Evolutionary conservation across 2,797 vertebrate genomes (phyloP).

Genomic region (Macrochelys suwanniensis): DNA sequence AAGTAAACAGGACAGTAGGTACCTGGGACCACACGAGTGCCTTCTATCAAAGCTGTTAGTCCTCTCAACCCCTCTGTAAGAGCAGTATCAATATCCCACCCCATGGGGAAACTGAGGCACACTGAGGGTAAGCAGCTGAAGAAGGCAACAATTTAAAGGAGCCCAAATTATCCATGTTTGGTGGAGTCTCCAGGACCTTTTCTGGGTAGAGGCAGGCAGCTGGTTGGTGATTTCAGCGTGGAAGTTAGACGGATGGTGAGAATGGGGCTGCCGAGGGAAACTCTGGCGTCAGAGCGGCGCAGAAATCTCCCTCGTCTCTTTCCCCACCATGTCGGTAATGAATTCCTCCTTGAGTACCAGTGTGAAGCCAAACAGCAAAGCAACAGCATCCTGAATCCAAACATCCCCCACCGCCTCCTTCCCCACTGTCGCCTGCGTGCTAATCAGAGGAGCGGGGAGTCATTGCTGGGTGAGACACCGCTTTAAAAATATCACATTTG

Average conservation of each 20-base stretch:
- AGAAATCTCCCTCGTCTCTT: background rate
- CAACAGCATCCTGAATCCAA: background rate
- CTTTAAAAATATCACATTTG: conserved; percentile 68
- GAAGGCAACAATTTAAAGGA: background rate
- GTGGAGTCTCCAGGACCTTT: background rate
- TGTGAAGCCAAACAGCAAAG: background rate
- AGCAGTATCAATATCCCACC: background rate
- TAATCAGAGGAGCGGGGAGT: conserved; percentile 49
- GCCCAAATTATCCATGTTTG: background rate
- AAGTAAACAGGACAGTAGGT: background rate
- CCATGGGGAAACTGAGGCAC: background rate
- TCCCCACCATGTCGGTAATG: background rate
- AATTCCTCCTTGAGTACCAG: background rate
- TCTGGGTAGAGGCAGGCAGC: background rate
- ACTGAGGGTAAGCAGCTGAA: background rate
- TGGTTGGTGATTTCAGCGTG: background rate
- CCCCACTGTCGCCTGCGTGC: conserved; percentile 42
- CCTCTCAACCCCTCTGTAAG: background rate
- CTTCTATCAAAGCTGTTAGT: background rate
- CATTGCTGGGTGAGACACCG: conserved; percentile 66
- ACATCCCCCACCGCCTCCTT: conserved; percentile 40
- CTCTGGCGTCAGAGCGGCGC: rapidly evolving
- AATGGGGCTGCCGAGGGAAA: rapidly evolving
- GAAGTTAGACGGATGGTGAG: background rate
- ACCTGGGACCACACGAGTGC: background rate